These are phyloP conservation scores for Myotis brandtii DNA, from an alignment of 2,113 vertebrate genomes.

Conservation along the genomic window DNA sequence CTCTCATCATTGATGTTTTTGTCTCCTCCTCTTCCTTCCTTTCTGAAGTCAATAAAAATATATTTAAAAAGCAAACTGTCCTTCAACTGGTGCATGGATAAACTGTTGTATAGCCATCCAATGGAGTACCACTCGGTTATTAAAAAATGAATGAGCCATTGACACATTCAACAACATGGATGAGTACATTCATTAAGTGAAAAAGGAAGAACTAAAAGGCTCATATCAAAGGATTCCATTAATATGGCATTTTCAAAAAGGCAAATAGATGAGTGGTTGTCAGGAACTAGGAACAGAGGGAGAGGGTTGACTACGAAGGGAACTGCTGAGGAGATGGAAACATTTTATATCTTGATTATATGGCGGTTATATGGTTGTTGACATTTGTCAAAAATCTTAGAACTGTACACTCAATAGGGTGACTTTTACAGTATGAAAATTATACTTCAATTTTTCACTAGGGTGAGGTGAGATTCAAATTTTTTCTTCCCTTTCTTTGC, in stretches of 20 bases:
- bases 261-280: background rate
- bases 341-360: conserved; percentile 15
- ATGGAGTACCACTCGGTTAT: background rate
- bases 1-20: no score
- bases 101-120: background rate
- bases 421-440: conserved; percentile 3
- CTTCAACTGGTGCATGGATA: background rate
- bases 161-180: background rate
- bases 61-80: background rate
- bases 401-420: background rate
- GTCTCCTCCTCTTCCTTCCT: no score
- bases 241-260: background rate
- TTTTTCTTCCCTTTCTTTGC: background rate
- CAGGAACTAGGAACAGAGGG: background rate
- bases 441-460: background rate
- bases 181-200: background rate
- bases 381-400: conserved; percentile 21
- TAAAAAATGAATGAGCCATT: background rate
- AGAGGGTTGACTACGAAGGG: background rate
- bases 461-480: background rate
- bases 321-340: background rate
- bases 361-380: background rate
- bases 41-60: no score
- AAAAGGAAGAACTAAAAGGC: background rate
- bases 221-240: background rate